Percentiles rank a stretch among this genome's conserved stretches.
Evolutionary conservation across 1,140 invertebrate species (phyloP).

Genomic region (Diorhabda sublineata): DNA sequence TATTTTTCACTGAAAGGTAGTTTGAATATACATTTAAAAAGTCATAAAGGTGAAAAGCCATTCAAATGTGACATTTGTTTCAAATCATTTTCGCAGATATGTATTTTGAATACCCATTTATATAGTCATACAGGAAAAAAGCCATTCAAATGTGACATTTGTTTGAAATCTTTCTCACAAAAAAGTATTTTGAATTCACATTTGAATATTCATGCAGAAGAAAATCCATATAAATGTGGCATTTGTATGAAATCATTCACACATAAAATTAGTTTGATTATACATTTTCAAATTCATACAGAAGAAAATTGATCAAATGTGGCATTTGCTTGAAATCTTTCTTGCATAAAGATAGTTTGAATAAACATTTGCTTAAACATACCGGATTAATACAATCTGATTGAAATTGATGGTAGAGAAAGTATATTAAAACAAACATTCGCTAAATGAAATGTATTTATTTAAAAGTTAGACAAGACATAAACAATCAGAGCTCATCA

Average conservation of each 20-base stretch:
- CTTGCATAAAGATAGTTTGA: neutral
- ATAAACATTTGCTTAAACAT: neutral
- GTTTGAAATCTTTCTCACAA: neutral
- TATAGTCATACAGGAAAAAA: neutral
- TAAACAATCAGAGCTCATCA: too few species aligned
- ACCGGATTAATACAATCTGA: neutral
- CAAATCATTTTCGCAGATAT: neutral
- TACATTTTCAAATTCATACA: conserved; percentile 1
- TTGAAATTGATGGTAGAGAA: too few species aligned
- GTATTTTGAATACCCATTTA: neutral
- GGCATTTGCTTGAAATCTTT: neutral
- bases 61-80: neutral
- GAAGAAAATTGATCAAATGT: neutral
- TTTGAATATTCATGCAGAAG: neutral
- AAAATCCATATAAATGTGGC: neutral
- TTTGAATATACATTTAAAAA: neutral
- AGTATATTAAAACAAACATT: too few species aligned
- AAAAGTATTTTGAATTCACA: neutral
- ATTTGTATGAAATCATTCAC: conserved; percentile 29
- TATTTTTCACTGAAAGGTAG: neutral
- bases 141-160: neutral
- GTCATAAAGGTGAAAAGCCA: neutral
- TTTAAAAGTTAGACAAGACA: too few species aligned
- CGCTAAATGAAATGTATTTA: too few species aligned
- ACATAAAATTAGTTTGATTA: conserved; percentile 36